Percentiles rank a stretch among this genome's conserved stretches.
Conservation (phyloP, 2,888 invertebrate species). For the Ormyrus pomaceus region DNA sequence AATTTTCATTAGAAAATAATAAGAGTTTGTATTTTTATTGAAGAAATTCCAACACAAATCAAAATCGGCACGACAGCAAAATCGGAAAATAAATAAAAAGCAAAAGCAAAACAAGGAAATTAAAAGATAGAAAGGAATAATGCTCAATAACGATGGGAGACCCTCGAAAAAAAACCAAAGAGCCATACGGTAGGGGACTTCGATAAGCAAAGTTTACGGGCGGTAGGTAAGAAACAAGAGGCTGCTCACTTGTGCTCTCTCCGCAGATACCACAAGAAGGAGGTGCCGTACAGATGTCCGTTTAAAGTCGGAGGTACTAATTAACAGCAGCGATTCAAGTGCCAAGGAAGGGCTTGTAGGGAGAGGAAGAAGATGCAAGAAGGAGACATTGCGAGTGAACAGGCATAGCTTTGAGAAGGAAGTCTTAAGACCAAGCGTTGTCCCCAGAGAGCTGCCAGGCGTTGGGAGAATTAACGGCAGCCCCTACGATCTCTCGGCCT, state of each 20-base stretch:
- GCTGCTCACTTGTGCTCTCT: conserved; percentile 8
- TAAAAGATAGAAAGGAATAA: neutral
- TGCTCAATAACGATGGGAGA: neutral
- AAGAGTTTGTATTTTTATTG: no score
- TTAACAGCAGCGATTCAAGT: conserved; percentile 69
- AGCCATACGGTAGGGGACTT: conserved; percentile 1
- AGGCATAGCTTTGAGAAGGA: conserved; percentile 61
- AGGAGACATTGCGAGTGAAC: conserved; percentile 61
- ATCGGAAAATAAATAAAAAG: no score
- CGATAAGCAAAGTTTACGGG: conserved; percentile 53
- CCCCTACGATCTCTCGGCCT: conserved; percentile 69
- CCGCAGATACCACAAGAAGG: conserved; percentile 45
- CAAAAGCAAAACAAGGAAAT: neutral
- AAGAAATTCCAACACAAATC: no score
- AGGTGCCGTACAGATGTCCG: conserved; percentile 59
- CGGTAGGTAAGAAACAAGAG: conserved; percentile 39
- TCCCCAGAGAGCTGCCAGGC: conserved; percentile 67
- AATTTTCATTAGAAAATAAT: no score
- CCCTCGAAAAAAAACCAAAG: neutral
- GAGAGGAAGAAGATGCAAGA: conserved; percentile 53
- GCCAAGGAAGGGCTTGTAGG: conserved; percentile 36
- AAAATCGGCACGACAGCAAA: no score
- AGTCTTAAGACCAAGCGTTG: conserved; percentile 72
- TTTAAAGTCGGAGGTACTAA: conserved; percentile 70
- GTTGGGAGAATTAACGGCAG: conserved; percentile 74